These are phyloP conservation scores for Eucidaris tribuloides DNA, from an alignment of 35 echinoderm and acorn worm species.

Conservation along the genomic window DNA sequence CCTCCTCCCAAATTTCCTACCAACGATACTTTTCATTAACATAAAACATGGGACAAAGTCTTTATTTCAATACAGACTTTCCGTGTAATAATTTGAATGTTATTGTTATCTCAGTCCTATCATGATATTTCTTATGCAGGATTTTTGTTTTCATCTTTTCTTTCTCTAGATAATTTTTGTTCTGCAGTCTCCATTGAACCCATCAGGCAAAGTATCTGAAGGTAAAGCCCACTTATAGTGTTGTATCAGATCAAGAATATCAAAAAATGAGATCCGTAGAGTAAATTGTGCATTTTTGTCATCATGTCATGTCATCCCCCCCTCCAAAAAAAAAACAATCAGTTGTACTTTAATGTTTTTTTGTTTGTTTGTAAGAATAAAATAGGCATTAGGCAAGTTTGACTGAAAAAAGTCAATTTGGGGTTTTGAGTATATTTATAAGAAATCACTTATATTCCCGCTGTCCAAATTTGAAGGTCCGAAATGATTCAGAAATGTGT, in stretches of 20 bases:
- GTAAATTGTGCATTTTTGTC: not conserved
- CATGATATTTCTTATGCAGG: no score
- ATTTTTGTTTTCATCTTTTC: not conserved
- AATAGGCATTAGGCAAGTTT: not conserved
- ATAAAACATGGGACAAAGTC: not conserved
- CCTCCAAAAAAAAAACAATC: not conserved
- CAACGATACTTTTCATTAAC: not conserved
- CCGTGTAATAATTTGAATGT: not conserved
- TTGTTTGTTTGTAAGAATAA: not conserved
- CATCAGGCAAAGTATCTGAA: constrained; percentile 29
- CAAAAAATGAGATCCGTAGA: not conserved
- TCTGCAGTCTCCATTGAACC: constrained; percentile 75
- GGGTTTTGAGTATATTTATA: no score
- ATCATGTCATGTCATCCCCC: not conserved
- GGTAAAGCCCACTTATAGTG: not conserved
- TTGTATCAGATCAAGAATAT: not conserved
- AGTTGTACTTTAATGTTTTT: not conserved
- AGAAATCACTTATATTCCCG: no score
- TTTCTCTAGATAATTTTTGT: constrained; percentile 71
- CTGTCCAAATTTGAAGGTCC: no score
- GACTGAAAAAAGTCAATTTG: no score
- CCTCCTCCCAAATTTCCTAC: not conserved
- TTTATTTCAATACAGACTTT: not conserved
- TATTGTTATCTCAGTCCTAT: no score
- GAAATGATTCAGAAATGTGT: no score